These are phyloP conservation scores for Synanthedon tipuliformis DNA, from an alignment of 2,888 invertebrate species.

Conservation along the genomic window DNA sequence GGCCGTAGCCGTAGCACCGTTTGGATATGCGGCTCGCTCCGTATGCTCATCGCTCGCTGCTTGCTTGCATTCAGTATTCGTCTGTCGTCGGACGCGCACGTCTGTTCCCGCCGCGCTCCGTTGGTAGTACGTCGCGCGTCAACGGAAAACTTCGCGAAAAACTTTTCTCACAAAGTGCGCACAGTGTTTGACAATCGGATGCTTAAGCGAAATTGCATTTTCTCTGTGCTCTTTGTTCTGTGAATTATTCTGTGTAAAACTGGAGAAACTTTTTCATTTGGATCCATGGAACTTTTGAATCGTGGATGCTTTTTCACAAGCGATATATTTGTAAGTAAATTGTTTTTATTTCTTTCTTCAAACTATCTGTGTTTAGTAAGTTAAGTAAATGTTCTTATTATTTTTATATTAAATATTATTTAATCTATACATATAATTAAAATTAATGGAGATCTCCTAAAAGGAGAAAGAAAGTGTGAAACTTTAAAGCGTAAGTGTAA, in stretches of 20 bases:
- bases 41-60: background rate
- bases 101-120: background rate
- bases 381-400: too few relatives aligned
- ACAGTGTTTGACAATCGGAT: constrained; percentile 11
- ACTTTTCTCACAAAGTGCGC: constrained; percentile 13
- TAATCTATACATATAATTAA: too few relatives aligned
- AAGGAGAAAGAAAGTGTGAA: too few relatives aligned
- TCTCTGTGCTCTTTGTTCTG: background rate
- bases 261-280: background rate
- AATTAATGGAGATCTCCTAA: too few relatives aligned
- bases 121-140: background rate
- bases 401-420: too few relatives aligned
- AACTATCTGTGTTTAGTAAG: too few relatives aligned
- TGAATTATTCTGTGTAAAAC: background rate
- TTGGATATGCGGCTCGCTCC: background rate
- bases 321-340: background rate
- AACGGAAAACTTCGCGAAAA: background rate
- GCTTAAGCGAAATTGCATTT: background rate
- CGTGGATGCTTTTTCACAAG: background rate
- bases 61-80: background rate
- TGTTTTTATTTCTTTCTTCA: too few relatives aligned
- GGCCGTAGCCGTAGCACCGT: background rate
- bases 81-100: background rate
- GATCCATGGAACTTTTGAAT: background rate
- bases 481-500: too few relatives aligned